Base-by-base conservation (phyloP, 2,797 vertebrate genomes). In the Sebastes kiyomatsui region DNA sequence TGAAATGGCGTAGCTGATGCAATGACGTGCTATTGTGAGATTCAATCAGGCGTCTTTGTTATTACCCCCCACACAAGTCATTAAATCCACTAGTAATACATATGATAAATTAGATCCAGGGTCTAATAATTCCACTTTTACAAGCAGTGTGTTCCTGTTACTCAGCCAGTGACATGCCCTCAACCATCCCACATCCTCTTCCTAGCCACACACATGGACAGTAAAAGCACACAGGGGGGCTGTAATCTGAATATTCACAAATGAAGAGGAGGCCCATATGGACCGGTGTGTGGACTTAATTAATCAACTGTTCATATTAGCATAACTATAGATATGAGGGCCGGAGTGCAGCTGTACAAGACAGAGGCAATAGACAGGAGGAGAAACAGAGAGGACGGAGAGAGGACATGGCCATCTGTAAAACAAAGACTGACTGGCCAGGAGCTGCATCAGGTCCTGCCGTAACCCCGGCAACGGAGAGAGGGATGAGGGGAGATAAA, bases 391-490 rank as follows among this genome's bases (percentile, higher is more conserved):
- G 67, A 46, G 42, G 42, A 84, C 56, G 60, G 6, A 68, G 77
- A 56, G 28, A 77, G 76, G 81, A 84, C 60, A 22, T 38, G 75
- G 33, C 79, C 87, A 87, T 95, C 81, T 92, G 88, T 78, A 80
- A 71, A 88, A 92, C 87, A 91, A 92, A 93, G 88, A 68, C 73
- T 66, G 55, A 75, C 78, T 77, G 89, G 79, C 81, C 83, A 87
- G 71, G 77, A 85, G 82, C 80, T 5, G 35, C 84, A 70, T 82
- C 75, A 78, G 77, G 83, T 82, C 88, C 74, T 65, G 80, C 82
- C 72, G 94, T 94, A 91, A 92, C 92, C 91, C 76, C 79, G 66
- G 92, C 90, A 93, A 94, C 90, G 1, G 67, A 69, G 76, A 42
- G 54, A 72, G 68, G 22, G 80, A 86, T 76, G 73, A 56, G 13